Evolutionary conservation across 2,888 invertebrate species (phyloP), one percentile per base, ranked within the genome.

Genomic region (Diabrotica balteata): DNA sequence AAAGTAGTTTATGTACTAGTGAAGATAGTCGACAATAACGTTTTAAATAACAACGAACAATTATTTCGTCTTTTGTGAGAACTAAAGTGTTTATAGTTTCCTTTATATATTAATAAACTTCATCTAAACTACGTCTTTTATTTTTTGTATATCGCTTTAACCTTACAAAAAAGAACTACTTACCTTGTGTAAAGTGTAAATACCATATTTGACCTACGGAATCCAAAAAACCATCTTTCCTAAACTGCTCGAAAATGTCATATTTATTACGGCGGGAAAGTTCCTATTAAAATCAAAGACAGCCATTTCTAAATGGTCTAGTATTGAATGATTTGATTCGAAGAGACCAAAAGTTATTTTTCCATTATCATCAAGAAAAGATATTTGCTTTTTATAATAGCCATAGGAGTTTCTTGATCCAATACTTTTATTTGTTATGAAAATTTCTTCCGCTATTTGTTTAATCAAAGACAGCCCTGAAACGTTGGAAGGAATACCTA

Each of bases 181-280:
- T 75, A 85, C 86, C 84, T 83, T 10, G 82, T 80, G 72, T 82
- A 85, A 62, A 87, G 81, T 71, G 84, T 82, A 75, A 85, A 87
- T 69, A 83, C 83, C 17, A 85, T 83, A 55, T 10, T 51, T 64
- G 66, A 9, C 11, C 9, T n/a, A 8, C 22, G 11, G 7, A 58
- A 8, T 8, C 10, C n/a, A 46, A 58, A n/a, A 58, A 46, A 58
- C 8, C 47, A 9, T 47, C 5, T 47, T 47, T 10, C 10, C 47
- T 9, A 8, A 9, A 10, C 10, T 6, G 7, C 47, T 47, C 4
- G 47, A 9, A 9, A 47, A 10, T 10, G 47, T 47, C 10, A 9
- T 10, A 47, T 47, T 47, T 9, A 47, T 47, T 9, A 47, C 10
- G 3, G 9, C 10, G 6, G 47, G 47, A 10, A 47, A 47, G 4